Conservation (phyloP, 2,113 vertebrate genomes). For the Ictalurus furcatus region DNA sequence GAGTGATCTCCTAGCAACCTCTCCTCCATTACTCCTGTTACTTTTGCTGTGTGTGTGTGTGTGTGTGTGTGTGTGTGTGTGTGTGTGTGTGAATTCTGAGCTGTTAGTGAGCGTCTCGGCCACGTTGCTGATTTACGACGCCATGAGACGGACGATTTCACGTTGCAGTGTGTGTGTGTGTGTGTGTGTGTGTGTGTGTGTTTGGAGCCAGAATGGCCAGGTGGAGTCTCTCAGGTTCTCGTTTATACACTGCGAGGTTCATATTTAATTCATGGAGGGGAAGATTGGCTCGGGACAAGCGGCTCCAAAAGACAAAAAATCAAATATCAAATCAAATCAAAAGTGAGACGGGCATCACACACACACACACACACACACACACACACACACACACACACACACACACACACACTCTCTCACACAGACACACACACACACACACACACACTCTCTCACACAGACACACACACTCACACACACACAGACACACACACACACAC, state of each 20-base stretch:
- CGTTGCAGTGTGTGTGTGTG: constrained; percentile 30
- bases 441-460: no score
- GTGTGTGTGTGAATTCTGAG: not conserved
- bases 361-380: not conserved
- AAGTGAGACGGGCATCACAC: not conserved
- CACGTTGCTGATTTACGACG: constrained; percentile 44
- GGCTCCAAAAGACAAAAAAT: not conserved
- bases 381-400: constrained; percentile 5
- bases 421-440: no score
- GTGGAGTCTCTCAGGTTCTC: constrained; percentile 43
- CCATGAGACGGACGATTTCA: constrained; percentile 25
- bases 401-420: constrained; percentile 18
- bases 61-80: constrained; percentile 17
- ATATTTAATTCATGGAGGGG: constrained; percentile 52
- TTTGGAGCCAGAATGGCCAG: constrained; percentile 25
- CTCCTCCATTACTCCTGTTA: constrained; percentile 23
- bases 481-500: no score
- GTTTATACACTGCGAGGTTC: constrained; percentile 49
- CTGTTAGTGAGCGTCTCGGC: constrained; percentile 10
- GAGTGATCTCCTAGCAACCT: constrained; percentile 58
- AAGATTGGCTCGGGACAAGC: constrained; percentile 47
- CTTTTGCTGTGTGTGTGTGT: constrained; percentile 29
- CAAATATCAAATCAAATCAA: not conserved
- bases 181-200: constrained; percentile 8
- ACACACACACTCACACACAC: no score